Base-by-base conservation (phyloP, 2,888 invertebrate species). In the Gasteruption jaculator region DNA sequence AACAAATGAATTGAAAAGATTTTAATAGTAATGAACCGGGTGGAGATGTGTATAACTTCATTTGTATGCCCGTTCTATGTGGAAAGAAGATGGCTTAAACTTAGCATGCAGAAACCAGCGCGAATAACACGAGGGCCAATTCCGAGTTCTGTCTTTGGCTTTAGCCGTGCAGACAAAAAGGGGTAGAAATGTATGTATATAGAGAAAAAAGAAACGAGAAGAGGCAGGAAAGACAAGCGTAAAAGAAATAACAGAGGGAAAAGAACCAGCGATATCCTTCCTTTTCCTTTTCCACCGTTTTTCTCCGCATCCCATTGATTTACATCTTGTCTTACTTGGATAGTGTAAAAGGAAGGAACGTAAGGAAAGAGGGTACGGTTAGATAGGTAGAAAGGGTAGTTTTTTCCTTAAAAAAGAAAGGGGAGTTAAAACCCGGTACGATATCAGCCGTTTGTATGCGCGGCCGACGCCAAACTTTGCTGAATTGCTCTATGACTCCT, bases 401-500 rank as follows among this genome's bases (percentile, higher is more conserved):
- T 26, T 36, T 14, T 19, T 24, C 11, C 27, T n/a, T 16, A 12
- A 35, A 19, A 33, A 26, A 22, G 27, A 12, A 21, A 8, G 8
- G 29, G 14, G 19, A 18, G 45, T 38, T 35, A 15, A 18, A 33
- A 14, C 25, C 47, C 48, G 48, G 53, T 47, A 51, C 56, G 65
- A 68, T 67, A 68, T 67, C 64, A 62, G 68, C 62, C 65, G 68
- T 68, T 68, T 68, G 68, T 68, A 67, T 67, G 67, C 67, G 63
- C 63, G 63, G 57, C 61, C 62, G 58, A 61, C 57, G 60, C 62
- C 63, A 68, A 68, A 68, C 65, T 68, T 68, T 68, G 66, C 68
- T 61, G 68, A 68, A 68, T 68, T 65, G 68, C 65, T 58, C 63
- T 63, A 61, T 61, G 68, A 67, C 68, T 68, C 58, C 61, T 64